Conservation (phyloP, 2,797 vertebrate species). For the Thaleichthys pacificus region DNA sequence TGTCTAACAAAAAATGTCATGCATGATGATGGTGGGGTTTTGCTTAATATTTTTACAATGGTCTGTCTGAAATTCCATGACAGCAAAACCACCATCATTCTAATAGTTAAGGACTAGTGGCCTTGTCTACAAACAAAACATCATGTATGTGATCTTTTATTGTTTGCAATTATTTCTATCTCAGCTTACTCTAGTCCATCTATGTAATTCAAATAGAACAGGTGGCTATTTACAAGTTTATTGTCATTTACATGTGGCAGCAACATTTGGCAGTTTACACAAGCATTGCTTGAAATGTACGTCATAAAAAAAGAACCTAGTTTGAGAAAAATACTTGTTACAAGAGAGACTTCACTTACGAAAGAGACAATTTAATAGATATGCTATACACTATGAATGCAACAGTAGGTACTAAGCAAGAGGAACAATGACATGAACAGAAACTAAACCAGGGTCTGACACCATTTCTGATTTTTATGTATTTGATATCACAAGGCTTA, state of each 20-base stretch:
- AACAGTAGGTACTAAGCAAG: background rate
- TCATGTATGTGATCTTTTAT: too few species aligned
- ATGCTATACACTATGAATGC: background rate
- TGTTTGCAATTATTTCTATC: background rate
- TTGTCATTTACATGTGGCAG: constrained; percentile 2
- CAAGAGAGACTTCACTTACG: background rate
- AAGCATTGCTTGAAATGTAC: background rate
- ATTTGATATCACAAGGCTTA: background rate
- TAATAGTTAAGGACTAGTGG: too few species aligned
- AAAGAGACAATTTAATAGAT: background rate
- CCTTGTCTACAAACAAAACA: too few species aligned
- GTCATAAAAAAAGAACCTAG: background rate
- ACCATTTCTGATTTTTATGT: background rate
- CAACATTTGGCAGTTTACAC: background rate
- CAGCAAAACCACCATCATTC: background rate
- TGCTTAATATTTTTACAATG: background rate
- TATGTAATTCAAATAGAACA: background rate
- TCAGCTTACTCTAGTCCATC: background rate
- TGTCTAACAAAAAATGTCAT: background rate
- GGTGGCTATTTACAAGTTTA: constrained; percentile 10
- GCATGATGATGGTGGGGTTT: background rate
- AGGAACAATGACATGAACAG: background rate
- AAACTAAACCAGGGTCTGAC: background rate
- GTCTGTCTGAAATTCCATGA: background rate
- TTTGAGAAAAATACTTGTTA: constrained; percentile 1